Percentiles rank a stretch among this genome's conserved stretches.
These are phyloP conservation scores for Zelostemma sp. DNA, from an alignment of 1,140 invertebrate genomes.

Conservation along the genomic window DNA sequence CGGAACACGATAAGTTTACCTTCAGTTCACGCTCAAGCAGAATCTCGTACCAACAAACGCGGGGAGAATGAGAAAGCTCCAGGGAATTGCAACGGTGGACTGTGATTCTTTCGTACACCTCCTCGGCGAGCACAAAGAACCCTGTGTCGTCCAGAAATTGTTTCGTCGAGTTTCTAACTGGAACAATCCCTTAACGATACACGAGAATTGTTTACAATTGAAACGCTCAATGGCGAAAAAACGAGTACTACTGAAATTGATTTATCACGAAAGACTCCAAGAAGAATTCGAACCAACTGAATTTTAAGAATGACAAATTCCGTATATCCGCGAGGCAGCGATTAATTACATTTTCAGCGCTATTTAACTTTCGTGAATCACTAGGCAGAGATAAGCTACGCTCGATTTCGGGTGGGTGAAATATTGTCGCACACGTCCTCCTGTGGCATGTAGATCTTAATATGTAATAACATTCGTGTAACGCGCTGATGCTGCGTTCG, in stretches of 20 bases:
- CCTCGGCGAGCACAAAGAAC: slow-evolving; percentile 5
- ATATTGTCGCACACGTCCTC: slow-evolving; percentile 22
- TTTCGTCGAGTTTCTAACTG: slow-evolving; percentile 5
- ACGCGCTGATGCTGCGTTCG: slow-evolving; percentile 25
- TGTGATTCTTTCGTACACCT: neutral
- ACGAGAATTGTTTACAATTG: slow-evolving; percentile 2
- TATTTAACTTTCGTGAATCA: too few relatives aligned
- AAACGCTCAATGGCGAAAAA: neutral
- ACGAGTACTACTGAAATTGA: neutral
- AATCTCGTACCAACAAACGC: slow-evolving; percentile 2
- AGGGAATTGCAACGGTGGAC: slow-evolving; percentile 3
- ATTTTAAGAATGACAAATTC: slow-evolving; percentile 9
- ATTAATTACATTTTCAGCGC: too few relatives aligned
- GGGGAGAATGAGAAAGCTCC: slow-evolving; percentile 2
- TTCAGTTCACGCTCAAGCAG: neutral
- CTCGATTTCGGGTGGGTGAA: slow-evolving; percentile 16
- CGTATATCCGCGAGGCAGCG: neutral
- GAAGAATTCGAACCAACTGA: neutral
- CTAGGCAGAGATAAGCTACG: neutral
- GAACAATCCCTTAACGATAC: slow-evolving; percentile 2
- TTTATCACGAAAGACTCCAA: neutral
- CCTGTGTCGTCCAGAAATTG: slow-evolving; percentile 1
- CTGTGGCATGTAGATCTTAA: slow-evolving; percentile 36
- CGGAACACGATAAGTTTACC: neutral
- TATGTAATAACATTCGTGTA: slow-evolving; percentile 30